Conservation (phyloP, 2,797 vertebrate species). For the Kryptopterus vitreolus region DNA sequence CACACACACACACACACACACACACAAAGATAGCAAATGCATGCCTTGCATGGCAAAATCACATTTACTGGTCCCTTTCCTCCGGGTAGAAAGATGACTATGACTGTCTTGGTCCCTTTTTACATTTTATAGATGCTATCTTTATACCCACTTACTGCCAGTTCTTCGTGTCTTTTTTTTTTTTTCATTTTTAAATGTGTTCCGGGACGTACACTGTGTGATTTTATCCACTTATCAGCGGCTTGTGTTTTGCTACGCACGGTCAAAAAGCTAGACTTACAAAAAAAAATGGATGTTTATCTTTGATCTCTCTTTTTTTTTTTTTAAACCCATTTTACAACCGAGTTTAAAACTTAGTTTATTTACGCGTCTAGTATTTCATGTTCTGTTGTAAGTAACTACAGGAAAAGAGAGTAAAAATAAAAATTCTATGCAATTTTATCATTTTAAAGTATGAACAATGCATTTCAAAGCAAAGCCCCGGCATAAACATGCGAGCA, state of each 20-base stretch:
- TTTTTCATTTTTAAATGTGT: background rate
- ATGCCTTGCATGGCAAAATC: background rate
- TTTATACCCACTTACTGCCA: background rate
- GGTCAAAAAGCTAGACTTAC: background rate
- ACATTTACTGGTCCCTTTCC: background rate
- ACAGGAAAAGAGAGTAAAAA: background rate
- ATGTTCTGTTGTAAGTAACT: background rate
- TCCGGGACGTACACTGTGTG: too few species aligned
- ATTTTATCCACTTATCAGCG: background rate
- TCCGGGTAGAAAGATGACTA: slow-evolving; percentile 14
- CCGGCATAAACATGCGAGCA: background rate
- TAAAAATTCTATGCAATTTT: background rate
- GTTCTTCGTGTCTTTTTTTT: background rate
- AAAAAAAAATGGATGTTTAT: background rate
- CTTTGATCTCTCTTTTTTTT: too few species aligned
- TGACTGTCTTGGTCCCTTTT: background rate
- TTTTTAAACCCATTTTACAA: too few species aligned
- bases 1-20: too few species aligned
- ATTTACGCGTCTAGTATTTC: background rate
- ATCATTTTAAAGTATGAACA: background rate
- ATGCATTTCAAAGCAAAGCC: background rate
- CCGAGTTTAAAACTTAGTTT: background rate
- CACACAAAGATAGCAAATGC: background rate
- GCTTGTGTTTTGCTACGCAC: background rate
- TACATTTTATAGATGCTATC: slow-evolving; percentile 20